Evolutionary conservation across 2,797 vertebrate species (phyloP), one percentile per base, ranked within the genome.

Genomic region (Leucoraja ocellata): DNA sequence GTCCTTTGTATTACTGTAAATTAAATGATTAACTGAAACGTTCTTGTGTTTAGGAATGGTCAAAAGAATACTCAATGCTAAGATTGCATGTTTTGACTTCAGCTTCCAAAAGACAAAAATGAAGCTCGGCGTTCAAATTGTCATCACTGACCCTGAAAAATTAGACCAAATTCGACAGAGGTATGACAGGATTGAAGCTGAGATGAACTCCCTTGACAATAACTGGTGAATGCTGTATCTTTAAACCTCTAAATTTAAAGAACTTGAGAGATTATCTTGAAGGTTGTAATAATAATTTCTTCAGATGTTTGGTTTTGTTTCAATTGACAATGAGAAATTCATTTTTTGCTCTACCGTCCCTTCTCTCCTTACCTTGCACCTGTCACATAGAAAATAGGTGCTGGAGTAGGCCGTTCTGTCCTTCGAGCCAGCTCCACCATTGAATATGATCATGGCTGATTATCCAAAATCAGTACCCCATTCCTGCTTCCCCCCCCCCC

Each of bases 31-130:
- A 93, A 77, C 28, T 83, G 73, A 58, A 83, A 63, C 79, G 1
- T 83, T 71, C 74, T 93, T 25, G 9, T 86, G 13, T 25, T 36
- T 80, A 99, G 99, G 97, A 68, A 99, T 99, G 98, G 96, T 97
- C 16, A 99, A 99, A 95, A 97, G 98, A 91, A 95, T 99, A 68
- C 93, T 97, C 81, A 98, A 98, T 81, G 98, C 98, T 80, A 99
- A 99, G 96, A 97, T 99, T 54, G 98, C 98, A 18, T 99, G 98
- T 95, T 97, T 99, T 95, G 98, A 99, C 96, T 99, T 99, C 96
- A 99, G 98, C 94, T 96, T 99, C 93, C 98, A 99, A 96, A 99
- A 99, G 95, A 98, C 98, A 93, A 99, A 99, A 97, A 99, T 99
- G 98, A 99, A 99, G 94, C 96, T 99, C 95, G 99, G 99, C 74